phyloP scores from a whole-genome alignment of 2,113 vertebrate species.

The Takifugu bimaculatus region DNA sequence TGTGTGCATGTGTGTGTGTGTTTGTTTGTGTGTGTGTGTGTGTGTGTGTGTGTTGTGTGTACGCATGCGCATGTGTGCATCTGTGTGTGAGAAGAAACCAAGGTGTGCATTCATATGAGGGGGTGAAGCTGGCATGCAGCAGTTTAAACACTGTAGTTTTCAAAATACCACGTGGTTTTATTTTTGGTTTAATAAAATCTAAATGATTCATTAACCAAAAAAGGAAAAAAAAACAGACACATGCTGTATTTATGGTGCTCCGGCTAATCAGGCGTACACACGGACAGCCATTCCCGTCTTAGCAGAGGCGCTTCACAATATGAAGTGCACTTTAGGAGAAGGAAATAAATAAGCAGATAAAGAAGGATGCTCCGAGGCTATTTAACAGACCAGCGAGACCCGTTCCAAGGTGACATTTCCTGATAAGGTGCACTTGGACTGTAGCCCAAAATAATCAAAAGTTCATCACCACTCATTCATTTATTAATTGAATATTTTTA shows the following conservation, averaged over 20 bases:
- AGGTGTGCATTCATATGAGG: conserved; percentile 1
- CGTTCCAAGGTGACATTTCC: conserved; percentile 76
- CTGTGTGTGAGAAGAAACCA: neutral
- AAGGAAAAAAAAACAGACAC: too few relatives aligned
- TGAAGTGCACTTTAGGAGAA: conserved; percentile 63
- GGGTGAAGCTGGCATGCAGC: conserved; percentile 36
- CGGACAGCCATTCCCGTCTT: conserved; percentile 39
- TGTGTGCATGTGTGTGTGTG: conserved; percentile 13
- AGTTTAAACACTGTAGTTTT: conserved; percentile 65
- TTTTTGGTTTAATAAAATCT: conserved; percentile 71
- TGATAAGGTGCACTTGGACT: conserved; percentile 79
- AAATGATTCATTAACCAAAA: conserved; percentile 68
- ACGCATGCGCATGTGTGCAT: conserved; percentile 10
- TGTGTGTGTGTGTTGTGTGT: conserved; percentile 1
- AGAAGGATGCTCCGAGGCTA: conserved; percentile 64
- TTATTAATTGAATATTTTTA: conserved; percentile 82
- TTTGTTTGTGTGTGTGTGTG: conserved; percentile 1
- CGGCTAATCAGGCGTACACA: conserved; percentile 72
- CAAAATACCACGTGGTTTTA: conserved; percentile 56
- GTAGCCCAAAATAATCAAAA: conserved; percentile 78
- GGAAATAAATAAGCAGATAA: conserved; percentile 68
- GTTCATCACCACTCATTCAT: conserved; percentile 78
- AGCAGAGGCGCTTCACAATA: conserved; percentile 28
- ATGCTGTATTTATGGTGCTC: conserved; percentile 40
- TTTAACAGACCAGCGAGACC: conserved; percentile 74